Percentiles rank a stretch among this genome's conserved stretches.
These are phyloP conservation scores for Microctonus hyperodae DNA, from an alignment of 2,888 invertebrate species.

Conservation along the genomic window DNA sequence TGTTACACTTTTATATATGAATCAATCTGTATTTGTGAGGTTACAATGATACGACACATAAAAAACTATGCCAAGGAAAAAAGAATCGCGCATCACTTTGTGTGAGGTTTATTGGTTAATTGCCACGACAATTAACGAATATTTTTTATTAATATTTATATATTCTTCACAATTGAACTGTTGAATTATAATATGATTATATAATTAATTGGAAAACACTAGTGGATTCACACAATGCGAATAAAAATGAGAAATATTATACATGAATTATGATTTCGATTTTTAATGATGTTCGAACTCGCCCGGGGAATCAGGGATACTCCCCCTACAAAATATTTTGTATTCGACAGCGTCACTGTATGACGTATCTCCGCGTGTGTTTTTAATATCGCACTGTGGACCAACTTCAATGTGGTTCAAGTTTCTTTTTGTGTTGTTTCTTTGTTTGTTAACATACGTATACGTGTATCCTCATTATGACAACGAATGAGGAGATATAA, in stretches of 20 bases:
- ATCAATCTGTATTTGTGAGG: neutral
- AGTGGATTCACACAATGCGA: no score
- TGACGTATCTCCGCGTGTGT: neutral
- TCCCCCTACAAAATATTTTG: neutral
- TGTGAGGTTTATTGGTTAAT: no score
- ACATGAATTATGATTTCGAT: neutral
- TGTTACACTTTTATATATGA: neutral
- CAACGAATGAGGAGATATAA: neutral
- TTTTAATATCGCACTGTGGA: neutral
- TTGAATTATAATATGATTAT: no score
- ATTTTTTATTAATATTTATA: no score
- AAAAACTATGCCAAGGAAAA: neutral
- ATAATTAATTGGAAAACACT: no score
- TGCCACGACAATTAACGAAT: no score
- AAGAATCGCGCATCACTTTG: neutral
- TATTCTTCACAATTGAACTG: no score
- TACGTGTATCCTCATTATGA: neutral
- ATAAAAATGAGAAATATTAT: neutral
- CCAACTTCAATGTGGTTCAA: neutral
- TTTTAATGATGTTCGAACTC: neutral
- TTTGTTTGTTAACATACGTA: neutral
- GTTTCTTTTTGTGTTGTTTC: no score
- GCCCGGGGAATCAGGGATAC: neutral
- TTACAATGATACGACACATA: neutral
- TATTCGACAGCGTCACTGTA: neutral